A percentile compares a stretch with the other conserved stretches of the same genome.
Evolutionary conservation across 2,113 vertebrate genomes (phyloP).

Genomic region (Ictalurus punctatus): DNA sequence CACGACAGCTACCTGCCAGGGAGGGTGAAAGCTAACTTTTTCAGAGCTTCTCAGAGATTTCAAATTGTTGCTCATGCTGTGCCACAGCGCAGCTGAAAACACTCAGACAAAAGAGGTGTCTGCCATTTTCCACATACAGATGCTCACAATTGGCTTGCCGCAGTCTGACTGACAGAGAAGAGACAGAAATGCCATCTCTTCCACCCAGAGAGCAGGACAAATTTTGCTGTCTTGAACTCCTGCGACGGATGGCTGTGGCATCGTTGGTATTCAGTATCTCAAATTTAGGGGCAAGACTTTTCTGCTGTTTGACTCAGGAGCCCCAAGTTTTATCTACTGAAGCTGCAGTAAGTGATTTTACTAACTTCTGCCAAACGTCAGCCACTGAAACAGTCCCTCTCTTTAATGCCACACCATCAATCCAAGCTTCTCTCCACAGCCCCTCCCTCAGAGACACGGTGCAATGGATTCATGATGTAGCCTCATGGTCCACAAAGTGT

Average conservation of each 20-base stretch:
- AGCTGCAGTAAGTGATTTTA: background rate
- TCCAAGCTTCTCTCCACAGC: background rate
- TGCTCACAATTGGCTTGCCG: background rate
- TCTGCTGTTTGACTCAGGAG: background rate
- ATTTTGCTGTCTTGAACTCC: background rate
- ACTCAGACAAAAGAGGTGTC: background rate
- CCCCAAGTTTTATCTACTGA: background rate
- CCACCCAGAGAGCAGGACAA: background rate
- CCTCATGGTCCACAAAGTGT: background rate
- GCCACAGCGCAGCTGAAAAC: background rate
- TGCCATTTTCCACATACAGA: background rate
- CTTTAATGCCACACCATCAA: background rate
- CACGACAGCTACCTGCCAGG: background rate
- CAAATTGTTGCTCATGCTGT: background rate
- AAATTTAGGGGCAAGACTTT: background rate
- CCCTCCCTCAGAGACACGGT: background rate
- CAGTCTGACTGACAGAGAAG: background rate
- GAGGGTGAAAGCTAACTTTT: background rate
- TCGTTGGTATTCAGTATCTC: background rate
- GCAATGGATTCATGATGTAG: background rate
- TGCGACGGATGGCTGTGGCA: background rate
- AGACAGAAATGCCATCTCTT: background rate
- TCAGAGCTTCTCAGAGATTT: background rate
- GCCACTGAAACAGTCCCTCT: background rate
- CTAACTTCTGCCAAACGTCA: background rate